These are phyloP conservation scores for Molossus alvarezi DNA, from an alignment of 2,797 vertebrate genomes.

Conservation along the genomic window DNA sequence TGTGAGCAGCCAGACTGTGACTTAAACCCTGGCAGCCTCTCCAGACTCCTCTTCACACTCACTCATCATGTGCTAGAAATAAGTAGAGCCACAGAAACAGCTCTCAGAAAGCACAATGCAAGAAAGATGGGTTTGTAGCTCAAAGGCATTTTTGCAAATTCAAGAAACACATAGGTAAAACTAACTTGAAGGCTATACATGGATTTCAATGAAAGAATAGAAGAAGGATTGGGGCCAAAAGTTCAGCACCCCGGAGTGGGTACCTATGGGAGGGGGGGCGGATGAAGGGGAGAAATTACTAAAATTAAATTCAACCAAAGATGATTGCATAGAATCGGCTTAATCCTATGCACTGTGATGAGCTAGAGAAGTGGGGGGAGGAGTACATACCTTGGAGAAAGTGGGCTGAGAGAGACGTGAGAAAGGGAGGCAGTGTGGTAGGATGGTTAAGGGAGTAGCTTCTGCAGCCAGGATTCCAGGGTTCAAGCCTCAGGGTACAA, in stretches of 20 bases:
- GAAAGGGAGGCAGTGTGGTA: background rate
- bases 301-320: slow-evolving; percentile 65
- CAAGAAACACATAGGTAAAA: background rate
- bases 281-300: slow-evolving; percentile 6
- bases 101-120: background rate
- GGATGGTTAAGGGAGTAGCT: background rate
- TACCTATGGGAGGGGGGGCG: background rate
- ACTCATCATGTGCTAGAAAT: background rate
- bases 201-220: slow-evolving; percentile 34
- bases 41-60: background rate
- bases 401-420: accelerated
- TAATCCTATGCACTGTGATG: background rate
- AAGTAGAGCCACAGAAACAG: background rate
- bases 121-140: background rate
- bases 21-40: background rate
- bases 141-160: background rate
- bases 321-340: background rate
- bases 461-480: background rate
- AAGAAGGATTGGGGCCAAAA: background rate
- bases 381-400: background rate
- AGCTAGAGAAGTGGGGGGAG: background rate
- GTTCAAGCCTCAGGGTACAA: background rate
- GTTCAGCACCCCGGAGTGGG: background rate
- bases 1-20: background rate
- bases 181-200: background rate